Evolutionary conservation across 2,888 invertebrate species (phyloP), one percentile per base, ranked within the genome.

Genomic region (Agelastica alni): DNA sequence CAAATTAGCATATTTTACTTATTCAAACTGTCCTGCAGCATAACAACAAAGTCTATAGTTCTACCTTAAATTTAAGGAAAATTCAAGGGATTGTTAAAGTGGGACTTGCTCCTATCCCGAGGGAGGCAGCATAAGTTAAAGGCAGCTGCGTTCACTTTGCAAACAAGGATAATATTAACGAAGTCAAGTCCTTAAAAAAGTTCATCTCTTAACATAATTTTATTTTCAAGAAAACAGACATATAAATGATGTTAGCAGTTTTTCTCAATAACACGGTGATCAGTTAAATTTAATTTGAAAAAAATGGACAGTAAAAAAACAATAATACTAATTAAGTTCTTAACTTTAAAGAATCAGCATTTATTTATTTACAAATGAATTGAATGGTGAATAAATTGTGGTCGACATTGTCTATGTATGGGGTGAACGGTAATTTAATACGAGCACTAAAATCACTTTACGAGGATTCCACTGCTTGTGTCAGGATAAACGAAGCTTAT

Each of bases 81-180:
- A 26, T 41, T 42, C 22, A 42, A 41, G 49, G 31, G 22, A 49
- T 49, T 41, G 31, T 53, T 41, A 26, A 48, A 47, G 53, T 57
- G 58, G 41, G 46, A 62, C 58, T 55, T 56, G 53, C 47, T 37
- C 56, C 51, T 56, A 56, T 62, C 64, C 64, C 64, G 52, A 59
- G 63, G 63, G 66, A 64, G 62, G 61, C 60, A 53, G 58, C 59
- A 62, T 63, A 64, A 62, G 62, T 61, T 61, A 51, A 45, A 59
- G 58, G 58, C 66, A 66, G 58, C 66, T 65, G 67, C 61, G 63
- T 53, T 64, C 62, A 61, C 59, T 60, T 61, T 53, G 52, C 60
- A 59, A 61, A 63, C 58, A 60, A 53, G 62, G 59, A 63, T 59
- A 59, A 61, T 64, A 61, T 61, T 61, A 61, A 66, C 65, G 60